These are phyloP conservation scores for Morphnarchus princeps DNA, from an alignment of 2,113 vertebrate species.

Conservation along the genomic window DNA sequence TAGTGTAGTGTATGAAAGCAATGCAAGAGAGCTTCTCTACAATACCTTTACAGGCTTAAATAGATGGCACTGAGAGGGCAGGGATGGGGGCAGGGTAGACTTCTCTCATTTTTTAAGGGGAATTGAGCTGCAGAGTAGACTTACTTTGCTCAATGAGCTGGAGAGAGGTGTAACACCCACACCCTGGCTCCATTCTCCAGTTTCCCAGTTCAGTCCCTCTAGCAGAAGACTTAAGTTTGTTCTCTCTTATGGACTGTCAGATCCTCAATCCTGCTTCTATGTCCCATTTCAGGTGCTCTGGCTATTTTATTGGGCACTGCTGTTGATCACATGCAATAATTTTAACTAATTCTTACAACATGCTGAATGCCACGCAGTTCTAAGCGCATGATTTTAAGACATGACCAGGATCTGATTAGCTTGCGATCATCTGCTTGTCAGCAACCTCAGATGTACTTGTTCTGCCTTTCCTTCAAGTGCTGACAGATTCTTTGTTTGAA, in stretches of 20 bases:
- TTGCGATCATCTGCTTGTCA: not conserved
- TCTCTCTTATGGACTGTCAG: not conserved
- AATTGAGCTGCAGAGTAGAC: not conserved
- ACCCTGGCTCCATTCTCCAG: not conserved
- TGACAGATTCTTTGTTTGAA: not conserved
- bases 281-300: not conserved
- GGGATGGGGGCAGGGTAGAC: not conserved
- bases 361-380: not conserved
- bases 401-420: not conserved
- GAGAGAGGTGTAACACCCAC: not conserved
- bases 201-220: not conserved
- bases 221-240: not conserved
- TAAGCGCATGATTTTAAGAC: not conserved
- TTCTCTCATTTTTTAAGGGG: not conserved
- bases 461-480: not conserved
- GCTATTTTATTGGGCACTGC: not conserved
- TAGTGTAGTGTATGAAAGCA: not conserved
- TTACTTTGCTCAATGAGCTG: not conserved
- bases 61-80: not conserved
- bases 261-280: not conserved
- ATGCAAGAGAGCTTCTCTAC: not conserved
- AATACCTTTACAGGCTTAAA: not conserved
- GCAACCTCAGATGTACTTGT: not conserved
- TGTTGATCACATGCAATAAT: not conserved
- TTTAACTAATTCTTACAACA: not conserved